A percentile compares a stretch with the other conserved stretches of the same genome.
Conservation (phyloP, 1,140 invertebrate species). For the Phthorimaea operculella region DNA sequence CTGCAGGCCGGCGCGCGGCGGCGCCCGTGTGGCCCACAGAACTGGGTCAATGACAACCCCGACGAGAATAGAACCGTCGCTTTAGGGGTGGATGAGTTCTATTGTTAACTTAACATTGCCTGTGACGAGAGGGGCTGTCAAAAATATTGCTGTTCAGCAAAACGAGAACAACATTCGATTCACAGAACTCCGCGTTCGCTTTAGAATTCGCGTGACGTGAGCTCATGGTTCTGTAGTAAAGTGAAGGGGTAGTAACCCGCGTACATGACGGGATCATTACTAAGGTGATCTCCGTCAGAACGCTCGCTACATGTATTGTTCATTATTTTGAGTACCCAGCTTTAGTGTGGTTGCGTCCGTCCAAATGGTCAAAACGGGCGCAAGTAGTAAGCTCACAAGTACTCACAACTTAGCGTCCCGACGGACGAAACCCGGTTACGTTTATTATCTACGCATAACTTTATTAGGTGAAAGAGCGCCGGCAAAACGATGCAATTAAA, state of each 20-base stretch:
- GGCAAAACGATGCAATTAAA: conserved; percentile 14
- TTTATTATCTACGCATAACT: conserved; percentile 8
- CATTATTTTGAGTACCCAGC: too few species aligned
- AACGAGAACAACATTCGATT: not conserved
- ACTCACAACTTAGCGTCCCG: not conserved
- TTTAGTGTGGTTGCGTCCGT: too few species aligned
- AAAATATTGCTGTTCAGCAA: not conserved
- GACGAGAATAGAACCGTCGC: conserved; percentile 43
- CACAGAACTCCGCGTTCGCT: not conserved
- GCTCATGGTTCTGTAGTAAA: too few species aligned
- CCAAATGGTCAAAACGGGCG: too few species aligned
- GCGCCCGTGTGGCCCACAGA: conserved; percentile 27
- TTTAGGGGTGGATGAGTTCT: conserved; percentile 38
- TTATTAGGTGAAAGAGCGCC: conserved; percentile 1
- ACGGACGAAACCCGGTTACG: not conserved
- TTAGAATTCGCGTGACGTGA: not conserved
- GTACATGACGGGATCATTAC: too few species aligned
- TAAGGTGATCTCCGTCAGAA: too few species aligned
- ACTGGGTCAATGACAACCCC: conserved; percentile 49
- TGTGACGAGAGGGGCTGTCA: conserved; percentile 3
- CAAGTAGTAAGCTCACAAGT: not conserved
- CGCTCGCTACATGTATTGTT: not conserved
- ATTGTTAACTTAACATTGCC: conserved; percentile 29
- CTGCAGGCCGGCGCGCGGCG: conserved; percentile 28
- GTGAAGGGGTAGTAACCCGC: too few species aligned